phyloP scores from a whole-genome alignment of 1,140 invertebrate genomes.

The Drosophila setifemur region DNA sequence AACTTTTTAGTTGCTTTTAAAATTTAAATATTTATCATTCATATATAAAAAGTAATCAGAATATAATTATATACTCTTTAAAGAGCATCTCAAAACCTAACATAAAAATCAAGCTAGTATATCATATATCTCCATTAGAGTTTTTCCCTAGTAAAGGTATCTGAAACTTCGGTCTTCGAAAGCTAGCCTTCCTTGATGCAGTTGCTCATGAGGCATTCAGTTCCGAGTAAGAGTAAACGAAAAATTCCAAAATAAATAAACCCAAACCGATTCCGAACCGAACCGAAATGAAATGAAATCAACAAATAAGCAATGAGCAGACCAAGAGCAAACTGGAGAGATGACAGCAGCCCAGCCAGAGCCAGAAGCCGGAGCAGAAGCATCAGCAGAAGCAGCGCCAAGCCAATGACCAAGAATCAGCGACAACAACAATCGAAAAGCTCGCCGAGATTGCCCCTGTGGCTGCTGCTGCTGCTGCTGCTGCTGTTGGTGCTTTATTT shows the following conservation, averaged over 20 bases:
- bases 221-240: constrained; percentile 65
- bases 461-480: constrained; percentile 1
- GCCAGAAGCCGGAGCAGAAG: too few relatives aligned
- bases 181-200: too few relatives aligned
- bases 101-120: too few relatives aligned
- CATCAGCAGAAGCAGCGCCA: too few relatives aligned
- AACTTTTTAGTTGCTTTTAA: too few relatives aligned
- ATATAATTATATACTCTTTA: too few relatives aligned
- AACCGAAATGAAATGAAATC: constrained; percentile 62
- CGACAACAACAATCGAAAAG: constrained; percentile 46
- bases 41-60: too few relatives aligned
- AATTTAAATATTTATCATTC: too few relatives aligned
- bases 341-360: constrained; percentile 29
- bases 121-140: too few relatives aligned
- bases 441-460: constrained; percentile 42
- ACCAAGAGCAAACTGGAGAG: constrained; percentile 18
- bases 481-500: constrained; percentile 13
- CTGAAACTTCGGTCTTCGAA: too few relatives aligned
- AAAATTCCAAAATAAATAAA: constrained; percentile 69
- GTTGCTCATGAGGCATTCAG: constrained; percentile 38
- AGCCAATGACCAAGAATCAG: constrained; percentile 79
- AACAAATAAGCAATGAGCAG: constrained; percentile 64
- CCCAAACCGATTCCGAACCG: neutral
- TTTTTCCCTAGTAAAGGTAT: too few relatives aligned
- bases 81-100: too few relatives aligned